Percentiles rank a stretch among this genome's conserved stretches.
Evolutionary conservation across 2,888 invertebrate genomes (phyloP).

Genomic region (Amphipoea oculea): DNA sequence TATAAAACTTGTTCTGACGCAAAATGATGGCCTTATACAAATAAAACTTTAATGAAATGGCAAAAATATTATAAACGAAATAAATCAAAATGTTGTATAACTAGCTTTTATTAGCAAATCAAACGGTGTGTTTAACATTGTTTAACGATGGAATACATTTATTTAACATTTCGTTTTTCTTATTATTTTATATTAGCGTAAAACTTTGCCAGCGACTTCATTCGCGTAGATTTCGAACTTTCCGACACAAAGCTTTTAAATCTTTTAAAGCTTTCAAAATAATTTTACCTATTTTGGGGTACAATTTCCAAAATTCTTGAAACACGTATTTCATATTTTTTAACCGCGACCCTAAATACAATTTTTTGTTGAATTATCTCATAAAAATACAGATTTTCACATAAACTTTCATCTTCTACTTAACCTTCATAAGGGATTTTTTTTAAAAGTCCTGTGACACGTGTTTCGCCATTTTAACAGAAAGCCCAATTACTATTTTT

Average conservation of each 20-base stretch:
- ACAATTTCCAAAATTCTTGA: background rate
- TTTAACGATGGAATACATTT: conserved; percentile 11
- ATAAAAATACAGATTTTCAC: background rate
- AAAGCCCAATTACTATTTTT: background rate
- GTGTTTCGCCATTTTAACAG: background rate
- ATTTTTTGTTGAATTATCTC: background rate
- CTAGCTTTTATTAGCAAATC: conserved; percentile 50
- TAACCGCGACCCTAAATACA: background rate
- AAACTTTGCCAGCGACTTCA: background rate
- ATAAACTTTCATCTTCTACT: background rate
- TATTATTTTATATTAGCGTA: background rate
- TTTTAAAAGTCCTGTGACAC: background rate
- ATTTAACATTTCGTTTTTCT: background rate
- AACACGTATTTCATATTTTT: background rate
- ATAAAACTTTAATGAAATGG: conserved; percentile 52
- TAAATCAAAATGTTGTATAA: conserved; percentile 63
- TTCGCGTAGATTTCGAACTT: background rate
- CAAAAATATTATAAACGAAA: conserved; percentile 53
- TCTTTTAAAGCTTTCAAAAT: background rate
- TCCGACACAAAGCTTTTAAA: no score
- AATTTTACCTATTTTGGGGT: background rate
- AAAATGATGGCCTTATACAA: conserved; percentile 44
- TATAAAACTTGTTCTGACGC: conserved; percentile 44
- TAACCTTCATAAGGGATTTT: background rate
- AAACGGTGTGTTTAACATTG: conserved; percentile 18